A percentile compares a stretch with the other conserved stretches of the same genome.
Conservation (phyloP, 1,140 invertebrate genomes). For the Apis dorsata region DNA sequence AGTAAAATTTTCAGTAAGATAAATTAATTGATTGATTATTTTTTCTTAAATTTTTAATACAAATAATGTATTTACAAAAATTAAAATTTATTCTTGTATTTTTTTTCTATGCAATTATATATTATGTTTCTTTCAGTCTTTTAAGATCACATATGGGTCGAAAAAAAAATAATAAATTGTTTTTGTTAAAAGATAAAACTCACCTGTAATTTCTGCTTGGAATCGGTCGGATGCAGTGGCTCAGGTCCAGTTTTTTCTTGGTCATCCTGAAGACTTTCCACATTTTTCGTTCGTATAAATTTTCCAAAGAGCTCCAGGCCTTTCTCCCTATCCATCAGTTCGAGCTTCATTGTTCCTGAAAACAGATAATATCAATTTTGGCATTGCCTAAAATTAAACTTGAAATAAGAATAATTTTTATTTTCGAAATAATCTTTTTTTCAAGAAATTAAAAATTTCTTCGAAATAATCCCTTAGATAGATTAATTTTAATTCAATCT, state of each 20-base stretch:
- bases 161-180: not conserved
- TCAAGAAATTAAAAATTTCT: not conserved
- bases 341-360: slow-evolving; percentile 81
- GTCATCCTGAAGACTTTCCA: slow-evolving; percentile 84
- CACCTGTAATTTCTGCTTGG: slow-evolving; percentile 86
- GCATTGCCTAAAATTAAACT: no score
- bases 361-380: slow-evolving; percentile 6
- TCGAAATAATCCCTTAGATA: not conserved
- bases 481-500: not conserved
- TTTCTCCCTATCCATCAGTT: slow-evolving; percentile 80
- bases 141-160: not conserved
- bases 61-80: no score
- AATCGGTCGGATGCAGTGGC: slow-evolving; percentile 76
- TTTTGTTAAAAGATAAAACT: slow-evolving; percentile 15
- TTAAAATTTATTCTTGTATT: no score
- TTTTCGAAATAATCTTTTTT: not conserved
- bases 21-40: no score
- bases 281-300: slow-evolving; percentile 89
- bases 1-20: no score
- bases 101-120: no score
- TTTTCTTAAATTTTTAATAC: no score
- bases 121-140: no score
- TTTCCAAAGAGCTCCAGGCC: slow-evolving; percentile 87
- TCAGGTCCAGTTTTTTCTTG: slow-evolving; percentile 76
- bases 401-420: not conserved